Base-by-base conservation (phyloP, 2,113 vertebrate genomes). In the Ailurus styani region DNA sequence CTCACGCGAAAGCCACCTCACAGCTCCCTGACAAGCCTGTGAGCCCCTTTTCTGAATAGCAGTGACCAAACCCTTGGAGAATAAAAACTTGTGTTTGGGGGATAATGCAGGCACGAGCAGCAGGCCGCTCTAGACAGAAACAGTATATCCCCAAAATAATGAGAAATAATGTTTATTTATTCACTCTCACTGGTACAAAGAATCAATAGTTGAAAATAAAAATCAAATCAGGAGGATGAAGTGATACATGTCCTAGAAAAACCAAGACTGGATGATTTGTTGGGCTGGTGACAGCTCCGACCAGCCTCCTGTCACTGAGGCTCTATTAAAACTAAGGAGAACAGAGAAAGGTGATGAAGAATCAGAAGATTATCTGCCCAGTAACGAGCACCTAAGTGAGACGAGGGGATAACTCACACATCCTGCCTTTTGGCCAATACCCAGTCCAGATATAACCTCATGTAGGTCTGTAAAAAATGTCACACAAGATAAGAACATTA, bases 11-110 rank as follows among this genome's bases (percentile, higher is more conserved):
- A 40, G 42, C 13, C 64, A 29, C 82, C 45, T 45, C 54, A 5
- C 10, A 17, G 52, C 4, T 47, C 31, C 54, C 29, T 0, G 0
- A 17, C 1, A 4, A 85, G 60, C 45, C 40, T 12, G 17, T 7
- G 70, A 72, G 11, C 12, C 47, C 47, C 55, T 54, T 68, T 68
- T 15, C 79, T 68, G 31, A 64, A 27, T 25, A 60, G 37, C 37
- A 54, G 45, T 5, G 29, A 45, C 12, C 6, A 8, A 57, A 29
- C 40, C 34, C 50, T 55, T 37, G 29, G 50, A 79, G 88, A 37
- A 78, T 0, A 57, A 20, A 70, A n/a, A 52, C 57, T 60, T 75
- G 15, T 11, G 34, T 50, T 47, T 68, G 82, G 15, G 40, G 66
- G 70, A 55, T 12, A 34, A 40, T 17, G 25, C 31, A 29, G 29